Evolutionary conservation across 2,888 invertebrate genomes (phyloP), one percentile per base, ranked within the genome.

Genomic region (Oxyteleia sp.): DNA sequence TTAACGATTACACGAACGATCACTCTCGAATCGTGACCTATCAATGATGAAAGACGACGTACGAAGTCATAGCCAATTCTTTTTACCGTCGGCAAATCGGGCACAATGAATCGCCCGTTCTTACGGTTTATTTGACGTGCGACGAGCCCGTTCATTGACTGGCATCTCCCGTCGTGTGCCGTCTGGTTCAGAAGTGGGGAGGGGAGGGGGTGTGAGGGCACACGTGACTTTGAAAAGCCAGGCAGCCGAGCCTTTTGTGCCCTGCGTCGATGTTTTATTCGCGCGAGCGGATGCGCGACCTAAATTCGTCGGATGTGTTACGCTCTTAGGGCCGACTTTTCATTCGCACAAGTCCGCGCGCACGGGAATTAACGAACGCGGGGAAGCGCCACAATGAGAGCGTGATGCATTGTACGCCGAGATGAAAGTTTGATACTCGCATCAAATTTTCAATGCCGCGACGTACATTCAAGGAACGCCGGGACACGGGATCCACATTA

Each of bases 341-440:
- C 74, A 69, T 81, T 63, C 63, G 66, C 61, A 32, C 69, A 57
- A 66, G 72, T 72, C 71, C 79, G 55, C 71, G 57, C 71, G 57
- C 51, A 66, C 51, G 43, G 29, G 74, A 74, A 68, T 81, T 81
- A 81, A 74, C 66, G 66, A 72, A 72, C 72, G 72, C 72, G n/a
- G n/a, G 80, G 72, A 72, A 80, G 72, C 55, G 51, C 59, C 66
- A 64, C 80, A 72, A 72, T 74, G 80, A 74, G 80, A 80, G 80
- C 74, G 74, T 68, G 80, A 57, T 68, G 64, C 74, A 74, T 80
- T 80, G 80, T 80, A 20, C 49, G 53, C 18, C 53, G 45, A 59
- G 80, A 80, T 80, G 66, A 80, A 80, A 80, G 66, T 80, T 80
- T 72, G 72, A 69, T 74, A 74, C 20, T 20, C 47, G 35, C 80